Base-by-base conservation (phyloP, 53 echinoderm and acorn worm species). In the Echinarachnius parma region DNA sequence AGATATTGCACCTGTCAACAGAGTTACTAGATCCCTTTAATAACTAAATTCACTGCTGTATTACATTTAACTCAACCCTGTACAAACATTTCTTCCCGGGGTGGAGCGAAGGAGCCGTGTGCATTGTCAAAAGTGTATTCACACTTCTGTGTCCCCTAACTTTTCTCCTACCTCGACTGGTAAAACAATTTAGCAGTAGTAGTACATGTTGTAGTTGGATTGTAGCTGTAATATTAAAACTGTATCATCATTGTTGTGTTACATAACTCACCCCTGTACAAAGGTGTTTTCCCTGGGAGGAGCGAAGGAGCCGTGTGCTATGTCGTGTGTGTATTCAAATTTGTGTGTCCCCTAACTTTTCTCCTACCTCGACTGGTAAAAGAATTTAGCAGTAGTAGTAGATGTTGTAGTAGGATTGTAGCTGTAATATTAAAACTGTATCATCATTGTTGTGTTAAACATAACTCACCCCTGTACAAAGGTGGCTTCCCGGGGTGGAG, bases 361-460 rank as follows among this genome's bases (percentile, higher is more conserved):
- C 21, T 86, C 83, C 5, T 84, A 85, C 90, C 82, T 82, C 98
- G 91, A 98, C 34, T 98, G n/a, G n/a, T n/a, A n/a, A n/a, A n/a
- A n/a, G n/a, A n/a, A n/a, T n/a, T n/a, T n/a, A n/a, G n/a, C n/a
- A n/a, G n/a, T n/a, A n/a, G n/a, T n/a, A n/a, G n/a, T n/a, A n/a
- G n/a, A n/a, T n/a, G n/a, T n/a, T n/a, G n/a, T n/a, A n/a, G n/a
- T n/a, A n/a, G n/a, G n/a, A n/a, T n/a, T n/a, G n/a, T n/a, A n/a
- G n/a, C n/a, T n/a, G n/a, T n/a, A n/a, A n/a, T n/a, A n/a, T n/a
- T n/a, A n/a, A n/a, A n/a, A n/a, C n/a, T n/a, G n/a, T n/a, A n/a
- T n/a, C n/a, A n/a, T n/a, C 18, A 63, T 24, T 23, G 22, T 7
- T 14, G 45, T 9, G 7, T 5, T 9, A 25, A n/a, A n/a, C n/a